phyloP scores from a whole-genome alignment of 2,113 vertebrate genomes.

The Oxygymnocypris stewartii region DNA sequence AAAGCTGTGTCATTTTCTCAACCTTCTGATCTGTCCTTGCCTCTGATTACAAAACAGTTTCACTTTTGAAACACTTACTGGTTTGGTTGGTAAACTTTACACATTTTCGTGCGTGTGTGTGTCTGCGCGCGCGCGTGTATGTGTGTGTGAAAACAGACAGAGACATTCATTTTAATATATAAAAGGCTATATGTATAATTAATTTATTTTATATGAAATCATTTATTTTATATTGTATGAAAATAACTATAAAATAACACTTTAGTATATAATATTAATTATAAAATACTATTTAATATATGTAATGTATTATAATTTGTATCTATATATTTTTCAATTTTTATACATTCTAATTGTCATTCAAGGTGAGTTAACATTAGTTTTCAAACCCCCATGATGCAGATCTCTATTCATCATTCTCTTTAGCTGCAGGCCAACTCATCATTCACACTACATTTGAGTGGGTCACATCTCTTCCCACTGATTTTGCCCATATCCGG shows the following conservation, averaged over 20 bases:
- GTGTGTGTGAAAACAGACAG: no score
- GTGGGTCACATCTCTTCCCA: constrained; percentile 37
- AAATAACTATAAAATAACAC: no score
- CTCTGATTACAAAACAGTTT: constrained; percentile 25
- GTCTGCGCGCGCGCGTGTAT: no score
- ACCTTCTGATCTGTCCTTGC: constrained; percentile 57
- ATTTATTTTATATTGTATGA: no score
- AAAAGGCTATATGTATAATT: no score
- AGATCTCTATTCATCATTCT: background rate
- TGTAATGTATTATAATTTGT: no score
- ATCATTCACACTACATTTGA: constrained; percentile 35
- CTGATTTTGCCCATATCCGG: constrained; percentile 55
- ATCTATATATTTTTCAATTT: background rate
- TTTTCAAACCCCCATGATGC: background rate
- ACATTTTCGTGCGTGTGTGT: no score
- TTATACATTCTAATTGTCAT: background rate
- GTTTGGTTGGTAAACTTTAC: background rate
- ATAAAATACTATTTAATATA: no score
- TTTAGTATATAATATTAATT: no score
- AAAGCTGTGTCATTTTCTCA: constrained; percentile 80
- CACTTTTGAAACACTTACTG: background rate
- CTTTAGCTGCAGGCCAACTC: no score
- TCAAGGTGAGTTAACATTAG: background rate
- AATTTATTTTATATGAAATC: no score
- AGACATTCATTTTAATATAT: no score